Conservation (phyloP, 2,797 vertebrate species). For the Clarias pachynema region DNA sequence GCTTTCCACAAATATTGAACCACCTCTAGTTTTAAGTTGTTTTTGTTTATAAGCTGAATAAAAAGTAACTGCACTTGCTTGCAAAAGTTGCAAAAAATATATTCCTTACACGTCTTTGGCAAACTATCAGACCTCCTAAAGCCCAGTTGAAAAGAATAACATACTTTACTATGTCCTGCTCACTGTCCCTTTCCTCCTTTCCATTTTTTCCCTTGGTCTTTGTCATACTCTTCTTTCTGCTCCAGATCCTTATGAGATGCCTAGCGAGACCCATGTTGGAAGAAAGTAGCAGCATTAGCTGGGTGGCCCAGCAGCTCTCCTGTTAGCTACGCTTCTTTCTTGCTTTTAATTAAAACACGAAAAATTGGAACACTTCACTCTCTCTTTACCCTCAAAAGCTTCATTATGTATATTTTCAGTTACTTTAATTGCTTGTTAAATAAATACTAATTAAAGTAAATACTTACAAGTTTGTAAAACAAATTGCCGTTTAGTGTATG, state of each 20-base stretch:
- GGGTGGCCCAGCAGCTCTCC: slow-evolving; percentile 69
- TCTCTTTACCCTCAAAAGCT: not conserved
- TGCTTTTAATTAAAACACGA: slow-evolving; percentile 71
- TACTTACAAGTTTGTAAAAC: not conserved
- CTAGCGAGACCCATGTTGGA: slow-evolving; percentile 74
- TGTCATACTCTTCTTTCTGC: slow-evolving; percentile 45
- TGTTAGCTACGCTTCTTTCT: slow-evolving; percentile 63
- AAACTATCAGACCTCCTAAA: not conserved
- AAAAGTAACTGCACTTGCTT: slow-evolving; percentile 5
- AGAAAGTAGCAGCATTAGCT: slow-evolving; percentile 81
- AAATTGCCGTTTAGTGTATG: not conserved
- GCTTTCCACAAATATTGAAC: not conserved
- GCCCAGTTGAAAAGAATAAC: slow-evolving; percentile 19
- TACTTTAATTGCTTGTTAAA: not conserved
- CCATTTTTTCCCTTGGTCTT: slow-evolving; percentile 48
- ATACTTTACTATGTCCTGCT: slow-evolving; percentile 21
- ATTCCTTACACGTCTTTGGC: not conserved
- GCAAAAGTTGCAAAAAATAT: not conserved
- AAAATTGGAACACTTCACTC: slow-evolving; percentile 61
- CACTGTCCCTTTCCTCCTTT: slow-evolving; percentile 54
- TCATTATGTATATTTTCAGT: slow-evolving; percentile 13
- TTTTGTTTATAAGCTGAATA: slow-evolving; percentile 13
- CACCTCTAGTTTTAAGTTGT: not conserved
- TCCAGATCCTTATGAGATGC: slow-evolving; percentile 75
- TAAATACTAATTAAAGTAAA: not conserved